Conservation (phyloP, 2,797 vertebrate species). For the Microcaecilia unicolor region DNA sequence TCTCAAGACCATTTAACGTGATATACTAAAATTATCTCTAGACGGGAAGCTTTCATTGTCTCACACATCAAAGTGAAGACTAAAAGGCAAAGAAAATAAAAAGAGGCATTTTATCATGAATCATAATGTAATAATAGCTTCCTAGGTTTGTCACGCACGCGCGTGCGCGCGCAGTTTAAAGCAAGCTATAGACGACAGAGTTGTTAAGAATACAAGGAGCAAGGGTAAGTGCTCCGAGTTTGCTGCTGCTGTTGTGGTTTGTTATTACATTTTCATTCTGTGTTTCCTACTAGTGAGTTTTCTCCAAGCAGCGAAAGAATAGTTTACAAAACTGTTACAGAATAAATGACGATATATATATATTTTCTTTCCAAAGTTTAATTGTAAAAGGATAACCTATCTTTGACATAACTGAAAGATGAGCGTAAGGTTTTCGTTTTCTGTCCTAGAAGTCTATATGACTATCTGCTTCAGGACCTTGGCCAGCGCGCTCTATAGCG, state of each 20-base stretch:
- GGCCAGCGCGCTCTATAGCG: conserved; percentile 17
- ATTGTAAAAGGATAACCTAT: conserved; percentile 10
- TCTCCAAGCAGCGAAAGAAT: not conserved
- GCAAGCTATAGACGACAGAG: conserved; percentile 19
- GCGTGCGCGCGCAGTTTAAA: conserved; percentile 19
- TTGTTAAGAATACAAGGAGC: conserved; percentile 16
- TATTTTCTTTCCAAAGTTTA: conserved; percentile 8
- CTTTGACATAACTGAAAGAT: conserved; percentile 26
- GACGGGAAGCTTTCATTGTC: no score
- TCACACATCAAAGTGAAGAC: no score
- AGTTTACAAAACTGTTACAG: conserved; percentile 11
- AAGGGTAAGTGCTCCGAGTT: conserved; percentile 7
- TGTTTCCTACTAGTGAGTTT: not conserved
- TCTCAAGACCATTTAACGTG: no score
- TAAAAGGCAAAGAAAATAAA: no score
- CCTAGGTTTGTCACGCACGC: no score
- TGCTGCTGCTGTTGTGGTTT: conserved; percentile 5
- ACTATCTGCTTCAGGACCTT: conserved; percentile 18
- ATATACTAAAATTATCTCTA: no score
- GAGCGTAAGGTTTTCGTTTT: not conserved
- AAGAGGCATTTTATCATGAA: conserved; percentile 11
- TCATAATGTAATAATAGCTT: conserved; percentile 46
- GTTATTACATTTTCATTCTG: not conserved
- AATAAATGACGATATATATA: conserved; percentile 19
- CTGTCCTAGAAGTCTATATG: not conserved